These are phyloP conservation scores for Lapara coniferarum DNA, from an alignment of 2,888 invertebrate genomes.

Conservation along the genomic window DNA sequence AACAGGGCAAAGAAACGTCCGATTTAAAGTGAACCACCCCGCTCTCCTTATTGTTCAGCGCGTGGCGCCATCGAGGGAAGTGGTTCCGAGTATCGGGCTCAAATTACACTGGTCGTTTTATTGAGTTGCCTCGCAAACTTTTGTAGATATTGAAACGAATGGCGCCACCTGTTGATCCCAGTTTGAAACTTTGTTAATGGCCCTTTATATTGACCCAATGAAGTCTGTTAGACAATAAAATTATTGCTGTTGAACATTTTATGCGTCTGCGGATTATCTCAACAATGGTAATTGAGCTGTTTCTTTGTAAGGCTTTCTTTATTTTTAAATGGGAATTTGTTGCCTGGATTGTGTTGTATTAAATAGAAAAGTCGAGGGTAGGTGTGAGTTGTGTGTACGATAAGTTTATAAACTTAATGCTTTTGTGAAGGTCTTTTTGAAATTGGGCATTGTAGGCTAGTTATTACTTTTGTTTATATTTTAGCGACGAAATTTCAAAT, in stretches of 20 bases:
- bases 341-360: neutral
- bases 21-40: conserved; percentile 53
- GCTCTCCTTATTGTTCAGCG: conserved; percentile 36
- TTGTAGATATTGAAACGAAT: conserved; percentile 83
- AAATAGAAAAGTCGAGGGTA: no score
- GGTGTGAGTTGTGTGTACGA: no score
- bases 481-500: no score
- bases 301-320: conserved; percentile 2
- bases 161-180: conserved; percentile 77
- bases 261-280: conserved; percentile 16
- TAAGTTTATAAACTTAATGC: neutral
- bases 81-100: conserved; percentile 44
- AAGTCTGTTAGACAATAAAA: conserved; percentile 30
- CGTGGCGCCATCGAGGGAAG: conserved; percentile 33
- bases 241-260: conserved; percentile 7
- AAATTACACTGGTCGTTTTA: conserved; percentile 68
- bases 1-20: conserved; percentile 71
- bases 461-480: no score
- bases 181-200: conserved; percentile 77
- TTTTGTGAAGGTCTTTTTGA: neutral
- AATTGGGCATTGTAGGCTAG: no score
- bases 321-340: conserved; percentile 1
- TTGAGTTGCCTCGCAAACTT: conserved; percentile 78
- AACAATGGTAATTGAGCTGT: conserved; percentile 5
- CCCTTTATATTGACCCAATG: conserved; percentile 49